Evolutionary conservation across 2,888 invertebrate species (phyloP), one percentile per base, ranked within the genome.

Genomic region (Zhengitettix transpicula): DNA sequence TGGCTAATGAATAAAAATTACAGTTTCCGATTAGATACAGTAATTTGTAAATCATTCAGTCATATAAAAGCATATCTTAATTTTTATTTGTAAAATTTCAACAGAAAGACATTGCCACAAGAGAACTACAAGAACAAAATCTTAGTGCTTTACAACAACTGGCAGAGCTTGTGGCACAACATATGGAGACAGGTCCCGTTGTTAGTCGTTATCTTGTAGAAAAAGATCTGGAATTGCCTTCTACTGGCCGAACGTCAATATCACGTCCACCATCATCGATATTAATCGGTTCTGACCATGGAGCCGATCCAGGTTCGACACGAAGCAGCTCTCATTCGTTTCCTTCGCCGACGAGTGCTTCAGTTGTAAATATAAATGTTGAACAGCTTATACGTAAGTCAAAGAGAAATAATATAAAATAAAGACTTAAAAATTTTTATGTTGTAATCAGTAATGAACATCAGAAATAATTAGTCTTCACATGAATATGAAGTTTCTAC

Each of bases 71-170:
- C 28, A 28, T 5, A 28, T 5, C 28, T 5, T 47, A 5, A 8
- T 47, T 47, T 47, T 47, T 47, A 47, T 47, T 47, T 47, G 8
- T n/a, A 28, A 28, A 28, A 47, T 47, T 47, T n/a, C n/a, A 70
- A 55, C 65, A 81, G 79, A 75, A 74, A 66, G 82, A 84, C 63
- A 73, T 83, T 40, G 74, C 75, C 56, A 70, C 80, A 11, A 75
- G 78, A 16, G 81, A 81, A 65, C 66, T 82, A n/a, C 77, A 78
- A 67, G 79, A 81, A 62, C 75, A 78, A 15, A 84, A 83, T 67
- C 73, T 74, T 28, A 71, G 73, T 55, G 78, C 75, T 0, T 68
- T 83, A 3, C 79, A 81, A 65, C 74, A 78, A 55, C 68, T 84
- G 12, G 71, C 76, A 0, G 81, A 81, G 67, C 72, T 82, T 58